Evolutionary conservation across 2,888 invertebrate genomes (phyloP).

Genomic region (Pasiphila rectangulata): DNA sequence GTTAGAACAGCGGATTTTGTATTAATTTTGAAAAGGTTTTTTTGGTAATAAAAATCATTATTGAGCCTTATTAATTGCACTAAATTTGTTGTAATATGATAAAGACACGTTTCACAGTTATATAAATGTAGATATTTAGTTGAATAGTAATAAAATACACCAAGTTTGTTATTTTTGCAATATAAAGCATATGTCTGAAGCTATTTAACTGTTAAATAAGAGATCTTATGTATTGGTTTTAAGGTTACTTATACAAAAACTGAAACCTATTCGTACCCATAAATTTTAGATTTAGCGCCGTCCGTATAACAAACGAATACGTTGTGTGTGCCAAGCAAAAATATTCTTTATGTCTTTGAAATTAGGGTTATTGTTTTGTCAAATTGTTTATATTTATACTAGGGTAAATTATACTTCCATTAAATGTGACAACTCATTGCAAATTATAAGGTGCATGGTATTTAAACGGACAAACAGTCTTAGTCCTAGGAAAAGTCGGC

Average conservation of each 20-base stretch:
- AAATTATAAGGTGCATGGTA: not conserved
- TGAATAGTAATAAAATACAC: too few relatives aligned
- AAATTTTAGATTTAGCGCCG: slow-evolving; percentile 62
- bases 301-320: slow-evolving; percentile 61
- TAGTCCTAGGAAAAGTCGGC: not conserved
- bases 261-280: slow-evolving; percentile 3
- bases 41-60: too few relatives aligned
- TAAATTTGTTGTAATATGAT: too few relatives aligned
- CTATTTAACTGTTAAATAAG: not conserved
- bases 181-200: too few relatives aligned
- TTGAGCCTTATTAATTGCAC: too few relatives aligned
- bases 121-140: too few relatives aligned
- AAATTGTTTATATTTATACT: slow-evolving; percentile 22
- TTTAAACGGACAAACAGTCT: not conserved
- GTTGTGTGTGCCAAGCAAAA: slow-evolving; percentile 64
- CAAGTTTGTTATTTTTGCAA: too few relatives aligned
- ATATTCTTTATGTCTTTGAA: slow-evolving; percentile 37
- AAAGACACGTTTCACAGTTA: too few relatives aligned
- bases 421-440: slow-evolving; percentile 1
- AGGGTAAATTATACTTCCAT: slow-evolving; percentile 1
- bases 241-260: not conserved
- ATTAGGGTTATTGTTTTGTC: slow-evolving; percentile 27
- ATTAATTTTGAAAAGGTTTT: too few relatives aligned
- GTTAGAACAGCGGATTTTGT: too few relatives aligned
- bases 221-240: not conserved